Evolutionary conservation across 2,113 vertebrate genomes (phyloP), one percentile per base, ranked within the genome.

Genomic region (Cathartes aura): DNA sequence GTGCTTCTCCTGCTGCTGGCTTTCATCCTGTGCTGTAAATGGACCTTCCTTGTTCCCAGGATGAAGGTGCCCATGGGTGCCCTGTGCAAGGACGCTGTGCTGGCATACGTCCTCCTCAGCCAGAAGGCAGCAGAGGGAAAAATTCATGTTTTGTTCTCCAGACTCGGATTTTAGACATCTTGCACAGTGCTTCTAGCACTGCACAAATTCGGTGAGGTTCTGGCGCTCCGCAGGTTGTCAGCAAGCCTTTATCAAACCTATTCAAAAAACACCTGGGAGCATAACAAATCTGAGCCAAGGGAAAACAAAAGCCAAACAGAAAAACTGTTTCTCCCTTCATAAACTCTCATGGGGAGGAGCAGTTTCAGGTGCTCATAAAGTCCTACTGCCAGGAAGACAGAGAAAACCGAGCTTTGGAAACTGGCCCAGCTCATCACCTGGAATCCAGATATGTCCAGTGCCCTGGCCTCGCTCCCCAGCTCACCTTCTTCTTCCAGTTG

Each of bases 81-180:
- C 12, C 15, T 24, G 16, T 63, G 56, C 0, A 1, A 94, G 12
- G 67, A 60, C 0, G 1, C 26, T 48, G 36, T 63, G 53, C n/a
- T 80, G 62, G 38, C 42, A 58, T 0, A 0, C 12, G 8, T 43
- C 1, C 27, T 24, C 78, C 4, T 1, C 12, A 70, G 48, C 23
- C 62, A 70, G 43, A 80, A 72, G 50, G 48, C 5, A 15, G 5
- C 15, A 13, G 23, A 4, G 6, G 5, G 14, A 22, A 60, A 30
- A 82, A 58, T 7, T 50, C 2, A 0, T 13, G 1, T 22, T 87
- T 83, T 66, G 14, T 36, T 92, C 23, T 64, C 40, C 3, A 2
- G 23, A 24, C 63, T 76, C 6, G 3, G 20, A 60, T 90, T 91
- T 89, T 53, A 56, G 26, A 11, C 23, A 20, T 15, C 36, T 76